Base-by-base conservation (phyloP, 2,797 vertebrate genomes). In the Epinephelus coioides region DNA sequence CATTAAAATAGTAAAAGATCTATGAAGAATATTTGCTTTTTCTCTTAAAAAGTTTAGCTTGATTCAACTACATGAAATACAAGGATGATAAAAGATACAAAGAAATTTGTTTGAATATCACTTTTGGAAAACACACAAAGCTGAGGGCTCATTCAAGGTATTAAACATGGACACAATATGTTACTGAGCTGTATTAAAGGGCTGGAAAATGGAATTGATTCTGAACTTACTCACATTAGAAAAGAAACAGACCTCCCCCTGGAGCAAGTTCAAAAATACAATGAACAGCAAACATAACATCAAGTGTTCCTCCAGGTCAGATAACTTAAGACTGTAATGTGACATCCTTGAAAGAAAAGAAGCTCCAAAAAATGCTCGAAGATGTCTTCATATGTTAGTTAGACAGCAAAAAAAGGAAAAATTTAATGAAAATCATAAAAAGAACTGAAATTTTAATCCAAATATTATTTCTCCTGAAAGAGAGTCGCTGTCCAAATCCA, bases 271-370 rank as follows among this genome's bases (percentile, higher is more conserved):
- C 27, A 57, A 62, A 50, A 81, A 73, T 38, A 70, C 47, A 62
- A 74, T 53, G 27, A 82, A 73, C 25, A 79, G 57, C 53, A 73
- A 65, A 55, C 19, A 27, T 55, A 73, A 75, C 66, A 82, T 66
- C 43, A 67, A 44, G 67, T 55, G 14, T 43, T 76, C 38, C 65
- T 54, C 57, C 57, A 27, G 40, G 61, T 65, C 69, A 60, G 27
- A 65, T 50, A 54, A 59, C 49, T 75, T 82, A 82, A 88, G 84
- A 88, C 76, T 84, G 17, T 56, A 54, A 51, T 57, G 63, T 75
- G 59, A 76, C 43, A 53, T 66, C 68, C 2, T 66, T 55, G 15
- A 5, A 47, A 50, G 5, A 54, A 71, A 69, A 81, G 6, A 67
- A 81, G 46, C 53, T 74, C 34, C n/a, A 1, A 64, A 60, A 34